Evolutionary conservation across 2,113 vertebrate genomes (phyloP).

Genomic region (Hucho hucho): DNA sequence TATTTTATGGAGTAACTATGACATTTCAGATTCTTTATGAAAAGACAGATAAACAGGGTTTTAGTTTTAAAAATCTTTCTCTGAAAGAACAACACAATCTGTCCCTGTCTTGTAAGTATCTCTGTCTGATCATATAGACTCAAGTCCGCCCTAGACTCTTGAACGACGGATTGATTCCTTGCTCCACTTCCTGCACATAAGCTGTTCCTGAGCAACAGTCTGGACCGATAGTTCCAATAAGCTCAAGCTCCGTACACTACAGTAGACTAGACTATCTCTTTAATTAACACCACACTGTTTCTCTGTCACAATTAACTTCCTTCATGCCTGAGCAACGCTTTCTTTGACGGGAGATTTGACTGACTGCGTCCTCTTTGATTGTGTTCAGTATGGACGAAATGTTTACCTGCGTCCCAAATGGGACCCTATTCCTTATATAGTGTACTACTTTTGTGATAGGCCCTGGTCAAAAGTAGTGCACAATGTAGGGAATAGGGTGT

Average conservation of each 20-base stretch:
- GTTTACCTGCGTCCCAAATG: too few relatives aligned
- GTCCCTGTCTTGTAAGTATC: not conserved
- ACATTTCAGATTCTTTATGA: not conserved
- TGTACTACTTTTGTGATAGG: too few relatives aligned
- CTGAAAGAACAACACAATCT: not conserved
- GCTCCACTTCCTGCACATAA: constrained; percentile 3
- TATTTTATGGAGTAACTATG: not conserved
- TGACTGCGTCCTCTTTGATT: constrained; percentile 16
- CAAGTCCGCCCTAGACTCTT: not conserved
- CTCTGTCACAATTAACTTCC: constrained; percentile 15
- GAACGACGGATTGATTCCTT: not conserved
- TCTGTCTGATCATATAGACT: not conserved
- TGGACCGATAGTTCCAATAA: constrained; percentile 12
- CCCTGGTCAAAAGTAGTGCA: too few relatives aligned
- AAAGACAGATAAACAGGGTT: constrained; percentile 1
- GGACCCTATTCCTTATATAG: too few relatives aligned
- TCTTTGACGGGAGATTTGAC: constrained; percentile 26
- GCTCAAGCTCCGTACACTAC: constrained; percentile 8
- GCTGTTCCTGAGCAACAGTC: not conserved
- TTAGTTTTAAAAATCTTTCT: not conserved
- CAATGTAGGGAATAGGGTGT: too few relatives aligned
- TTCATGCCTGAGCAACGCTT: constrained; percentile 34
- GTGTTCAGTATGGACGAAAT: constrained; percentile 30
- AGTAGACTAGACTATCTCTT: constrained; percentile 23
- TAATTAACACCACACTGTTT: constrained; percentile 35